A percentile compares a stretch with the other conserved stretches of the same genome.
Evolutionary conservation across 2,113 vertebrate genomes (phyloP).

Genomic region (Pterocles gutturalis): DNA sequence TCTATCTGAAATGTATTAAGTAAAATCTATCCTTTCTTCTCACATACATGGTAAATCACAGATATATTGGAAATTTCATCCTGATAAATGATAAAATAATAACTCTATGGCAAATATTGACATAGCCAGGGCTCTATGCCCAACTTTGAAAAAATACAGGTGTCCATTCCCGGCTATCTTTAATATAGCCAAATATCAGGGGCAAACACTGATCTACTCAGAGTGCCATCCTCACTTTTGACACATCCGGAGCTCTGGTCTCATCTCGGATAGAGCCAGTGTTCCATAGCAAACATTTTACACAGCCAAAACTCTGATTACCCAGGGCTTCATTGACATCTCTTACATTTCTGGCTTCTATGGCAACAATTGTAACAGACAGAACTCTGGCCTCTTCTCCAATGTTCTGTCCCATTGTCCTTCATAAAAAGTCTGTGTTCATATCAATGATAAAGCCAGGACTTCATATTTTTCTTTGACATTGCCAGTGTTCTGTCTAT

Average conservation of each 20-base stretch:
- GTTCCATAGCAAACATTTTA: background rate
- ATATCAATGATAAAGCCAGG: background rate
- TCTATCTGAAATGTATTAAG: background rate
- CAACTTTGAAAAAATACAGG: background rate
- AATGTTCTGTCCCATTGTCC: accelerated
- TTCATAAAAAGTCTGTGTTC: background rate
- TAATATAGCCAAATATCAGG: background rate
- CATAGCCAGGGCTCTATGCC: background rate
- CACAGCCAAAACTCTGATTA: background rate
- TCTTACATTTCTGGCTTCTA: background rate
- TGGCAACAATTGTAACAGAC: background rate
- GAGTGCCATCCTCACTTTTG: background rate
- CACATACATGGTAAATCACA: background rate
- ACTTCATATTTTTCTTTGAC: background rate
- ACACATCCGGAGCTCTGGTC: background rate
- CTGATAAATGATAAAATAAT: background rate
- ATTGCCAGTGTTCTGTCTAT: background rate
- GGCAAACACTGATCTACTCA: background rate
- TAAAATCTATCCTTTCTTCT: background rate
- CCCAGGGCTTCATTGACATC: background rate
- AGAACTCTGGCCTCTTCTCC: background rate
- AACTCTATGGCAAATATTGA: background rate
- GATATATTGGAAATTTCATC: background rate
- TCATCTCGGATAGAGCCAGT: background rate
- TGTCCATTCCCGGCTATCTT: background rate